Evolutionary conservation across 2,113 vertebrate species (phyloP).

Genomic region (Perca schrenkii): DNA sequence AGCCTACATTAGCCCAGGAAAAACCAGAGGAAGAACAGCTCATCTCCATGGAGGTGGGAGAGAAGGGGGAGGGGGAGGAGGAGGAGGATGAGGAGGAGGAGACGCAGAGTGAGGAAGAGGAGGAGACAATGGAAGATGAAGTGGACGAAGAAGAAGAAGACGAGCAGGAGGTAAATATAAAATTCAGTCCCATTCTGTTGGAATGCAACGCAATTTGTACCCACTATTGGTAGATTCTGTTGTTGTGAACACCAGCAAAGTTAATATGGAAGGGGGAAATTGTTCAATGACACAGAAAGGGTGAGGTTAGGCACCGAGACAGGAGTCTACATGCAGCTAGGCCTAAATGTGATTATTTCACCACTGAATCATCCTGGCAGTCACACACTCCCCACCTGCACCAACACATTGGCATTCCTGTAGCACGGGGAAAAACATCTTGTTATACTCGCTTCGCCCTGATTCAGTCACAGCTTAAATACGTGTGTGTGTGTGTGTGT

Average conservation of each 20-base stretch:
- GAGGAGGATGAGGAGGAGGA: neutral
- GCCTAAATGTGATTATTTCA: slow-evolving; percentile 25
- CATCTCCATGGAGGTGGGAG: neutral
- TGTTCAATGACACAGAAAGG: neutral
- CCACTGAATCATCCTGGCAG: slow-evolving; percentile 41
- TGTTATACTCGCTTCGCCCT: slow-evolving; percentile 56
- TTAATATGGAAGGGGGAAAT: neutral
- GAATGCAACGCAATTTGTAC: neutral
- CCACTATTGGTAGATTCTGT: neutral
- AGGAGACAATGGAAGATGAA: neutral
- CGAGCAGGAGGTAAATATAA: slow-evolving; percentile 59
- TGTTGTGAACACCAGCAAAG: neutral
- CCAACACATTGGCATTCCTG: slow-evolving; percentile 43
- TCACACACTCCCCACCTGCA: slow-evolving; percentile 36
- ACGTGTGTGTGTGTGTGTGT: neutral
- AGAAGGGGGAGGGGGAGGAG: neutral
- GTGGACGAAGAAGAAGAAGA: slow-evolving; percentile 22
- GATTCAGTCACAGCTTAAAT: slow-evolving; percentile 36
- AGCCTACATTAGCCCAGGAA: neutral
- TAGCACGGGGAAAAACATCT: slow-evolving; percentile 36
- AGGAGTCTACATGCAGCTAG: slow-evolving; percentile 14
- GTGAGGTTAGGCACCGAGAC: slow-evolving; percentile 32
- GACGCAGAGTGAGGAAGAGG: neutral
- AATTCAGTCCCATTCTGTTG: neutral
- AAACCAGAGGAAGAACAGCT: slow-evolving; percentile 3